Conservation (phyloP, 2,113 vertebrate species). For the Mesocricetus auratus region DNA sequence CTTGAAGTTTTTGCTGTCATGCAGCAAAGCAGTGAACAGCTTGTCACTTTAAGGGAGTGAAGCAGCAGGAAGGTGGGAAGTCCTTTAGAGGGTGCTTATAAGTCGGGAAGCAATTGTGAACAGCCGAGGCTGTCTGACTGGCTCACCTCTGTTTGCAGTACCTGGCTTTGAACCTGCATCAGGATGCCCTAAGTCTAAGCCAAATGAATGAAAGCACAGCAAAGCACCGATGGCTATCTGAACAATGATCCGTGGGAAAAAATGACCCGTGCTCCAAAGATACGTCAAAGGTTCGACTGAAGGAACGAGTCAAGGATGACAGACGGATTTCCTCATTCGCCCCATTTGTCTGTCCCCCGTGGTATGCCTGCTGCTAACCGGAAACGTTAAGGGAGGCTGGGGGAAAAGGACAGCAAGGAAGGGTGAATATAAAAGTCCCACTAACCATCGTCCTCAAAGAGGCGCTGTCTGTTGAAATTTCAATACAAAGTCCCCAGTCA, state of each 20-base stretch:
- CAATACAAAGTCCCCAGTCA: background rate
- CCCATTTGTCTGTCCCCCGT: background rate
- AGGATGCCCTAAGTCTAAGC: background rate
- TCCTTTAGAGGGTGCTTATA: background rate
- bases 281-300: background rate
- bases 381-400: background rate
- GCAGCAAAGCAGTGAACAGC: background rate
- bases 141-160: background rate
- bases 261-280: background rate
- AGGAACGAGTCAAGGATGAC: background rate
- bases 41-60: background rate
- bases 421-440: background rate
- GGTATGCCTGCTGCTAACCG: background rate
- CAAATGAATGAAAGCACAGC: background rate
- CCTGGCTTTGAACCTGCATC: background rate
- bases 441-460: background rate
- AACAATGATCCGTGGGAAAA: too few relatives aligned
- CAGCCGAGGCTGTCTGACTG: background rate
- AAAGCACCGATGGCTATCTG: background rate
- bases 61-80: background rate
- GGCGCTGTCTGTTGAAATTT: conserved; percentile 26
- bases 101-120: background rate
- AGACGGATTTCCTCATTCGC: background rate
- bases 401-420: background rate
- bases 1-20: background rate